Evolutionary conservation across 2,797 vertebrate species (phyloP), one percentile per base, ranked within the genome.

Genomic region (Pogoniulus pusillus): DNA sequence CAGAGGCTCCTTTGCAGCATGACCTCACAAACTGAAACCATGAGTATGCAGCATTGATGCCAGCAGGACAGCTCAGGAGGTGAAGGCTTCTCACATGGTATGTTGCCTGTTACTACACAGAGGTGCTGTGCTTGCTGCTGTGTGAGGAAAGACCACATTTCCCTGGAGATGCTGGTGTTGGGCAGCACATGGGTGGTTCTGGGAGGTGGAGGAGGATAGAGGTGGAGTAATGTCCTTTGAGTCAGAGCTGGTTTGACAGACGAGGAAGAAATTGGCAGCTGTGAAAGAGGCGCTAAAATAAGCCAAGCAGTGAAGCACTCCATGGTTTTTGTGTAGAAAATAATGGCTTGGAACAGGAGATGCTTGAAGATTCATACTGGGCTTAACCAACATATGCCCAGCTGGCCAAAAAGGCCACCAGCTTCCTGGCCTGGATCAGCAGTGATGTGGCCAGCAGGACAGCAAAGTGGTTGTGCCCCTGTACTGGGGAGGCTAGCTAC

Each of bases 191-290:
- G 55, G 80, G 72, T 80, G 87, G 79, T 62, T 82, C 82, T 75
- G 81, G 60, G 72, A 94, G 82, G 65, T 57, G 91, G 82, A 80
- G 87, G 82, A 87, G 82, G 63, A 77, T 72, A 80, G 77, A 78
- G 85, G 41, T 90, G 77, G 85, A 93, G 92, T 80, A 64, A 72
- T 26, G 66, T 85, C 85, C 58, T 87, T 92, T 70, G 90, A 93
- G 79, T 94, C 62, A 74, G 93, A 93, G 90, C 58, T 87, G 82
- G 55, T 93, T 74, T 91, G 79, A 84, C 70, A 30, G 35, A 39
- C 62, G 57, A 9, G 76, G 71, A 62, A 82, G 66, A 62, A 85
- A 45, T 24, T 64, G 69, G 24, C 53, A 70, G 76, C 72, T 89
- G 60, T 63, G 16, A 84, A 70, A 51, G 4, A 3, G 14, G 18